Conservation (phyloP, 2,797 vertebrate genomes). For the Brachyrhaphis roseni region DNA sequence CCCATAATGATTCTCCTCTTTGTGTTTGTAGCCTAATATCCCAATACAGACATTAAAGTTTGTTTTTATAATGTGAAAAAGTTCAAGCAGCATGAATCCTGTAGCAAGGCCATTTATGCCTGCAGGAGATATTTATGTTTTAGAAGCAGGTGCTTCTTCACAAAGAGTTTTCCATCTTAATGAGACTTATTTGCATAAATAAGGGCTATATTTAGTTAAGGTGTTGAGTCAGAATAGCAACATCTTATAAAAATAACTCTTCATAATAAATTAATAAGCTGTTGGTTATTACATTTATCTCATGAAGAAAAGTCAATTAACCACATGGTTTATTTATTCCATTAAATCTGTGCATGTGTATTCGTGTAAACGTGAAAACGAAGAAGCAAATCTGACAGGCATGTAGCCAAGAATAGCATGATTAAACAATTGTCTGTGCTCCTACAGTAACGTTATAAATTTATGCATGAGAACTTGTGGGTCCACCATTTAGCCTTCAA, state of each 20-base stretch:
- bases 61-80: neutral
- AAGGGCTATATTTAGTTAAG: conserved; percentile 24
- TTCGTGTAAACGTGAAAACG: neutral
- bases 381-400: conserved; percentile 28
- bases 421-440: conserved; percentile 42
- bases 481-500: conserved; percentile 51
- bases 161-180: neutral
- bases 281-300: neutral
- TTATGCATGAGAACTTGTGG: conserved; percentile 54
- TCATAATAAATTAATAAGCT: conserved; percentile 27
- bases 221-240: conserved; percentile 46
- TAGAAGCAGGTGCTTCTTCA: neutral
- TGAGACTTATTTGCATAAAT: neutral
- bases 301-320: conserved; percentile 51
- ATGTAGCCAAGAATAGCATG: conserved; percentile 19
- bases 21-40: neutral
- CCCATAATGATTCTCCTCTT: neutral
- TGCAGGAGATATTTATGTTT: neutral
- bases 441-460: conserved; percentile 43
- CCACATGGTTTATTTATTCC: conserved; percentile 24
- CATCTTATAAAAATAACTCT: conserved; percentile 47
- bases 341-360: conserved; percentile 10
- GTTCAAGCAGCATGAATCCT: neutral
- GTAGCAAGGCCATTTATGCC: neutral
- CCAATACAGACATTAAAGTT: neutral